A percentile compares a stretch with the other conserved stretches of the same genome.
Evolutionary conservation across 2,797 vertebrate genomes (phyloP).

Genomic region (Premnoplex brunnescens): DNA sequence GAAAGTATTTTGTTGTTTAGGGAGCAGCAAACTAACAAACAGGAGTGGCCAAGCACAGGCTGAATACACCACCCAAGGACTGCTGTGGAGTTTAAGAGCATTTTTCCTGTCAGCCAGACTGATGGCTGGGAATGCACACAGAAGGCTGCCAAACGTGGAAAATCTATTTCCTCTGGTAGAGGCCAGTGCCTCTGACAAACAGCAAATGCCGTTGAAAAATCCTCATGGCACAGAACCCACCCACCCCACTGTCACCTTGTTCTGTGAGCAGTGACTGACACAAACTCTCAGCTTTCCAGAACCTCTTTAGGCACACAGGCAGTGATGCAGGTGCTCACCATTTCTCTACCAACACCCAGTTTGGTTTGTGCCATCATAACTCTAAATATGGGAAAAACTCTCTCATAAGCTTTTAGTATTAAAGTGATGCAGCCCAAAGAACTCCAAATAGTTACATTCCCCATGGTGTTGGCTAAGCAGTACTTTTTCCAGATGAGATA

Average conservation of each 20-base stretch:
- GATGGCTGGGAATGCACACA: neutral
- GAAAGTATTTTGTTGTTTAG: neutral
- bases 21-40: neutral
- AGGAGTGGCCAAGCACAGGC: neutral
- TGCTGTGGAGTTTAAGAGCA: neutral
- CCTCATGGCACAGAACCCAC: neutral
- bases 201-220: neutral
- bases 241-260: neutral
- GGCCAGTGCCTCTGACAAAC: neutral
- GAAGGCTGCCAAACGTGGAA: neutral
- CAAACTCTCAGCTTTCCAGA: neutral
- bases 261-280: rapidly evolving
- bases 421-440: neutral
- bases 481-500: neutral
- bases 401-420: neutral
- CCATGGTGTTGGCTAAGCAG: neutral
- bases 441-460: neutral
- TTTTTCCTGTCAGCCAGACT: neutral
- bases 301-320: neutral
- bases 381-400: neutral
- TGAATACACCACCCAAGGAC: neutral
- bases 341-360: neutral
- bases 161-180: neutral
- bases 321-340: neutral
- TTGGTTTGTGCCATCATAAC: neutral